Base-by-base conservation (phyloP, 2,888 invertebrate species). In the Mythimna albipuncta region DNA sequence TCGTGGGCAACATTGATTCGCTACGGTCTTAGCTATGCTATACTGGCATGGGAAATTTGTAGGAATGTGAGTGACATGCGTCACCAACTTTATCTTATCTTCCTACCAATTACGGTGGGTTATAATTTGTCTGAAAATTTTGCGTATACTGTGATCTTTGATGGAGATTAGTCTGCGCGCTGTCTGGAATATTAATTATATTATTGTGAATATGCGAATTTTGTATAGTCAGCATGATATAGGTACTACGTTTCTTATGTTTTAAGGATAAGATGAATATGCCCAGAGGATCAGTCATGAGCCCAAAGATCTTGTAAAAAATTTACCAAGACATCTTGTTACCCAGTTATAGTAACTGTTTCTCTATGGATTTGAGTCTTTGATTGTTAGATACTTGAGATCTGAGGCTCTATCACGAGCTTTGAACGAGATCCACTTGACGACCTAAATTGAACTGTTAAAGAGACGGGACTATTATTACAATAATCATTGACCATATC, bases 1-100 rank as follows among this genome's bases (percentile, higher is more conserved):
- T 77, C 79, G 79, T 82, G 74, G 63, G 69, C 64, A 75, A 72
- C 76, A 77, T 82, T 32, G 74, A 84, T 85, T 82, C 0, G 78
- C 68, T 41, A 54, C 64, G 74, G 71, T 73, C 77, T 73, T 58
- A 47, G 44, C 5, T 47, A 47, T 13, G 44, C 47, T 47, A 19
- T 47, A 63, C 50, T 55, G 50, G 79, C 52, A 79, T 84, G 75
- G 58, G 66, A 69, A 78, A 72, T 69, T 47, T 75, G 6, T 32
- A 74, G 64, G 80, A 79, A 79, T 79, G 68, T 75, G 65, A 77
- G 63, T 68, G 72, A 76, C 32, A 64, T 66, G 68, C 47, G 69
- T 68, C 70, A 70, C 9, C 41, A 64, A 44, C 58, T 79, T 62
- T 70, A 69, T 62, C 44, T 65, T 79, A 83, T 74, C 64, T 70